Evolutionary conservation across 1,140 invertebrate genomes (phyloP), one percentile per base, ranked within the genome.

Genomic region (Ladona fulva): DNA sequence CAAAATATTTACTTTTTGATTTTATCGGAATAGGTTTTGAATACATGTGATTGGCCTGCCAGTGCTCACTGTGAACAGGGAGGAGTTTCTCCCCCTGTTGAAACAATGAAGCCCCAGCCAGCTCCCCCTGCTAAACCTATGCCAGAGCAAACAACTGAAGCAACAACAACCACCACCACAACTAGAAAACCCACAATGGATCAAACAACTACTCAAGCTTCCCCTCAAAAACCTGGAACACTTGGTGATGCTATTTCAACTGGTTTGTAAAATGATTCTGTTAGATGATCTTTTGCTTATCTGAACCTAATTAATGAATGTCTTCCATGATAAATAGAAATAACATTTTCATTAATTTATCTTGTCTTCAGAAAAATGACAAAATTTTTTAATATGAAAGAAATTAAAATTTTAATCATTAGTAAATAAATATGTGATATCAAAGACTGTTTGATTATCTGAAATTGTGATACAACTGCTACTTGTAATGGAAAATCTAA

Each of bases 11-110:
- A 42, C 1, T 42, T 76, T 76, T 76, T 1, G 59, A 24, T 77
- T 77, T 77, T 66, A 77, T 77, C 1, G 14, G 1, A 16, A 74
- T 19, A 78, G 78, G 78, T 44, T 5, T 14, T 86, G 78, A 87
- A 87, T 80, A 90, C 90, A 75, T 95, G 94, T 81, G 93, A 95
- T 80, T 95, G 93, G 93, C 93, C 93, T 0, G 82, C 83, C 8
- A 87, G 86, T n/a, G 91, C 92, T 0, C 88, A 90, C 16, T 95
- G 94, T 81, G 83, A 86, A 42, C 82, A 84, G 11, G 19, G 75
- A 10, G 74, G 24, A 11, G 12, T 25, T 42, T 44, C 80, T 19
- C 77, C 80, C 5, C 77, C 77, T 25, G 74, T 25, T 42, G 37
- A n/a, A 16, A 79, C 14, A 22, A 8, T 76, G n/a, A 25, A 42